A percentile compares a stretch with the other conserved stretches of the same genome.
These are phyloP conservation scores for Watsonalla cultraria DNA, from an alignment of 2,888 invertebrate genomes.

Conservation along the genomic window DNA sequence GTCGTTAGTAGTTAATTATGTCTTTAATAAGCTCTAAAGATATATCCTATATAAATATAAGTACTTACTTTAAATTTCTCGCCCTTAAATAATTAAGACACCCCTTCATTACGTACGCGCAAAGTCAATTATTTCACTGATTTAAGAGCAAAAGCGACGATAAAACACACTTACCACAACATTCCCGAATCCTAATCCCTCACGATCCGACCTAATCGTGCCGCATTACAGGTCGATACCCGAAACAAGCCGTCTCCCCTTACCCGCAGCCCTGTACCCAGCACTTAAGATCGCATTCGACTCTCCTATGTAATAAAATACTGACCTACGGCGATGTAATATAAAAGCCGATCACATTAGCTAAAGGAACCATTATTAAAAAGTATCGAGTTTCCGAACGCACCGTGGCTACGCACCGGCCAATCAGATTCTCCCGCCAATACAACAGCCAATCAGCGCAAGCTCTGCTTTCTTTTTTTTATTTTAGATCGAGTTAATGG, in stretches of 20 bases:
- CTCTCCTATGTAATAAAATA: conserved; percentile 69
- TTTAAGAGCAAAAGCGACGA: conserved; percentile 13
- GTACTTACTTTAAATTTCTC: too few relatives aligned
- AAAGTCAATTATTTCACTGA: neutral
- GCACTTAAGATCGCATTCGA: conserved; percentile 65
- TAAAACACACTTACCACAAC: conserved; percentile 29
- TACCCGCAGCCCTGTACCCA: conserved; percentile 41
- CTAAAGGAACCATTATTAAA: conserved; percentile 78
- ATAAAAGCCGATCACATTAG: conserved; percentile 75
- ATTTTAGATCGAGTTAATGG: conserved; percentile 70
- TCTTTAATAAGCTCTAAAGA: too few relatives aligned
- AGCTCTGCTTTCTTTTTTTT: conserved; percentile 54
- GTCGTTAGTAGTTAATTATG: too few relatives aligned
- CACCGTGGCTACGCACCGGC: conserved; percentile 44
- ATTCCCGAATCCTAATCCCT: conserved; percentile 18
- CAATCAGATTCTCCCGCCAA: conserved; percentile 60
- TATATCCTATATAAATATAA: too few relatives aligned
- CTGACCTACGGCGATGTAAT: conserved; percentile 61
- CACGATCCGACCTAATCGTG: conserved; percentile 47
- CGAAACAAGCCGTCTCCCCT: conserved; percentile 45
- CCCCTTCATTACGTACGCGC: too few relatives aligned
- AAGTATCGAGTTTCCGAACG: conserved; percentile 76
- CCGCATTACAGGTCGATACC: conserved; percentile 44
- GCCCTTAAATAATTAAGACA: too few relatives aligned
- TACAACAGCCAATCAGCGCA: conserved; percentile 54